Percentiles rank a stretch among this genome's conserved stretches.
These are phyloP conservation scores for Mohoua ochrocephala DNA, from an alignment of 2,113 vertebrate genomes.

Conservation along the genomic window DNA sequence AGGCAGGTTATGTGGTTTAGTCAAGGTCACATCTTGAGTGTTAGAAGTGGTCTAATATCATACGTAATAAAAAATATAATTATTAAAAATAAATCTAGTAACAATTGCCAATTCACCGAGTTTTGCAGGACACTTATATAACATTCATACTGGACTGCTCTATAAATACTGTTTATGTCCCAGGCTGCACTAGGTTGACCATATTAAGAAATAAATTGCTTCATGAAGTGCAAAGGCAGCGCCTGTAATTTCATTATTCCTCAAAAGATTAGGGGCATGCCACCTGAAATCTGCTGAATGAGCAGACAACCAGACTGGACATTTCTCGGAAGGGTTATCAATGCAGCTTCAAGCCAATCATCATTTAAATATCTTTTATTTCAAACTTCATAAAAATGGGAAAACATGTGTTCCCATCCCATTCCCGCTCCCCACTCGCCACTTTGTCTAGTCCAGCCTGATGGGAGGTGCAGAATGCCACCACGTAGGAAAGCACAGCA, in stretches of 20 bases:
- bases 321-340: neutral
- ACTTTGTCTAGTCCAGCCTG: slow-evolving; percentile 23
- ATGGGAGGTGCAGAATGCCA: neutral
- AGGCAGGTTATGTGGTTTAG: neutral
- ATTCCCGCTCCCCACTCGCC: neutral
- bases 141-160: neutral
- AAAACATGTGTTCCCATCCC: neutral
- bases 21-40: neutral
- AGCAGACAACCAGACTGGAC: neutral
- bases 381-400: no score
- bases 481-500: neutral
- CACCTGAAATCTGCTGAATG: slow-evolving; percentile 1
- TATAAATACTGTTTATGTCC: neutral
- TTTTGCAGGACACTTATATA: neutral
- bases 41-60: neutral
- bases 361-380: neutral
- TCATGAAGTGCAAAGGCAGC: neutral
- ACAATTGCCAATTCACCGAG: neutral
- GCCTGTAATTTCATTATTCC: neutral
- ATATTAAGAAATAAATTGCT: neutral
- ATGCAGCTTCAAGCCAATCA: neutral
- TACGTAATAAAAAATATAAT: neutral
- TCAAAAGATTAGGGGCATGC: neutral
- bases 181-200: neutral
- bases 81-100: neutral